Evolutionary conservation across 2,797 vertebrate species (phyloP), one percentile per base, ranked within the genome.

Genomic region (Spinibarbus caldwelli): DNA sequence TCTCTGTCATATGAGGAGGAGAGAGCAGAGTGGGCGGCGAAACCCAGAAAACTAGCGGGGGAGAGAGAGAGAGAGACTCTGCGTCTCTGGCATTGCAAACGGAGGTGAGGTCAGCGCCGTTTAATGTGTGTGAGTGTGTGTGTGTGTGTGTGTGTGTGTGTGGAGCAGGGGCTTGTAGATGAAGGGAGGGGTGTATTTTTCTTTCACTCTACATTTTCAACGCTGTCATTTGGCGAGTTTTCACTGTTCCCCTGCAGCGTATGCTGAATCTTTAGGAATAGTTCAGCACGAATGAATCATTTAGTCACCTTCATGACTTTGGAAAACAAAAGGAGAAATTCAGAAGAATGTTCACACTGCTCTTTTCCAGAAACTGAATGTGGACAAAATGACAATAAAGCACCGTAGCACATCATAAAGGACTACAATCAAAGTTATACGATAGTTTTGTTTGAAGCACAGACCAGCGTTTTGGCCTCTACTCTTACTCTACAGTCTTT

Each of bases 1-100:
- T 83, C 86, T 12, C 78, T 86, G 86, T 85, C 84, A 87, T 86
- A 82, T 78, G 82, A 88, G 85, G 72, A 84, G 73, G 85, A 81
- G 80, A 84, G 78, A 80, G 62, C 2, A 47, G 45, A 85, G 86
- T 80, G 72, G 66, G 68, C 82, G 84, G 78, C 3, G 83, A 85
- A 73, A 62, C 23, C 71, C 38, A 78, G 68, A 54, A 26, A 70
- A 41, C 41, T 66, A 64, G 52, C 31, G 47, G 54, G 75, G 34
- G 59, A 43, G 49, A 70, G 34, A 64, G 62, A 26, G 80, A 45
- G 72, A 76, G 73, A 78, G 71, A 76, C 49, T 75, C 47, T 76
- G 64, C 21, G 62, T 86, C 34, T 84, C 70, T 86, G 84, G 86
- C 86, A 79, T 47, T 21, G 66, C 76, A 75, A 43, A 87, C 78